Evolutionary conservation across 2,113 vertebrate genomes (phyloP), one percentile per base, ranked within the genome.

Genomic region (Lanius collurio): DNA sequence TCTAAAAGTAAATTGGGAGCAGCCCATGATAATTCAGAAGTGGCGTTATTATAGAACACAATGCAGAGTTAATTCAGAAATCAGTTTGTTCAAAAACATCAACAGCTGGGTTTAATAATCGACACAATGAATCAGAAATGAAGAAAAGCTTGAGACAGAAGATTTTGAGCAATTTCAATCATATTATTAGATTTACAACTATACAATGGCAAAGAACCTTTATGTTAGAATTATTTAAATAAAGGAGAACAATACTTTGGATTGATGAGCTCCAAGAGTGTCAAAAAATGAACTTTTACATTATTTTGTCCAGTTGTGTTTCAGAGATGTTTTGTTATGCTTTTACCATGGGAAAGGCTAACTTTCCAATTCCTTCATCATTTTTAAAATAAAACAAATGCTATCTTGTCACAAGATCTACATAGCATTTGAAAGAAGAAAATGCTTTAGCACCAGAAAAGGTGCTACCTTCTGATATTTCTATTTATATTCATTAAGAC

Each of bases 1-100:
- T 98, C 98, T 95, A 96, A 98, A 98, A 98, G 97, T 97, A 98
- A 98, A 98, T 97, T 98, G 97, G 94, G 97, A 98, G 84, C 95
- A 97, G 95, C 97, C 96, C 95, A 96, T 97, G 97, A 97, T 95
- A 98, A 98, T 97, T 97, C 95, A 96, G 97, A 98, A 98, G 96
- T 97, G 89, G 88, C 7, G 5, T 98, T 98, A 97, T 98, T 98
- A 97, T 37, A 95, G 94, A 97, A 97, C 81, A 98, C 96, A 98
- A 98, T 98, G 96, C 93, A 96, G 94, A 98, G 97, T 96, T 98
- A 98, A 98, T 98, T 98, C 98, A 97, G 96, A 98, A 98, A 98
- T 97, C 95, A 95, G 97, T 97, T 97, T 97, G 95, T 96, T 98
- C 93, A 96, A 98, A 98, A 98, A 97, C 97, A 98, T 97, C 96